Evolutionary conservation across 2,797 vertebrate species (phyloP).

Genomic region (Tragopan temminckii): DNA sequence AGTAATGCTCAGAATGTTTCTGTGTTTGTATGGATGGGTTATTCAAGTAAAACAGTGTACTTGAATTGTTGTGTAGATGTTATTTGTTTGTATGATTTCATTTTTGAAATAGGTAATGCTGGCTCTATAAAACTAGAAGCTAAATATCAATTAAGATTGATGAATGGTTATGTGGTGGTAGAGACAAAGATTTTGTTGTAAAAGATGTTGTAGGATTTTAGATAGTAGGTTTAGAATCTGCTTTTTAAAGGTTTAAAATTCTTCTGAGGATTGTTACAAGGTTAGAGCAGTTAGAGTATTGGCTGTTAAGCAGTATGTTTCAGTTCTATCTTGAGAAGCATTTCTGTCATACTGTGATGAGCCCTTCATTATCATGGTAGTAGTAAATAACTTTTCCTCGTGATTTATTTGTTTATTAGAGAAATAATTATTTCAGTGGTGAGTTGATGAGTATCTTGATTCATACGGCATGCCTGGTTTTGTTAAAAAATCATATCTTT

Average conservation of each 20-base stretch:
- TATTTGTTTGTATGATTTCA: neutral
- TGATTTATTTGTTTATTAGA: neutral
- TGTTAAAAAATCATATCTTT: neutral
- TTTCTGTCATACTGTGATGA: neutral
- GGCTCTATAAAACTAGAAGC: neutral
- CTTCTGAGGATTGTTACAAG: neutral
- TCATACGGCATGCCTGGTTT: neutral
- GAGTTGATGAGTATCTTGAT: neutral
- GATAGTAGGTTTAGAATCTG: neutral
- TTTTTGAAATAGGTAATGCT: neutral
- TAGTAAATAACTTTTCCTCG: neutral
- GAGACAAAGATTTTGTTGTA: neutral
- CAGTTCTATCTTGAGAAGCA: neutral
- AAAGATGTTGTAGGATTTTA: neutral
- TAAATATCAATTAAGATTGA: neutral
- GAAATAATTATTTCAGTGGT: neutral
- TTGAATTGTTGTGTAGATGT: neutral
- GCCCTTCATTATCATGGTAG: neutral
- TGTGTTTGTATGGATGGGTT: neutral
- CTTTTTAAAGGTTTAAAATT: neutral
- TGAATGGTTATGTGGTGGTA: neutral
- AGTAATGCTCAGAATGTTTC: neutral
- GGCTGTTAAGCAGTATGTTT: neutral
- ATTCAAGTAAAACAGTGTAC: neutral
- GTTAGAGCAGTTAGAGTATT: neutral